These are phyloP conservation scores for Fukomys damarensis DNA, from an alignment of 2,113 vertebrate species.

Conservation along the genomic window DNA sequence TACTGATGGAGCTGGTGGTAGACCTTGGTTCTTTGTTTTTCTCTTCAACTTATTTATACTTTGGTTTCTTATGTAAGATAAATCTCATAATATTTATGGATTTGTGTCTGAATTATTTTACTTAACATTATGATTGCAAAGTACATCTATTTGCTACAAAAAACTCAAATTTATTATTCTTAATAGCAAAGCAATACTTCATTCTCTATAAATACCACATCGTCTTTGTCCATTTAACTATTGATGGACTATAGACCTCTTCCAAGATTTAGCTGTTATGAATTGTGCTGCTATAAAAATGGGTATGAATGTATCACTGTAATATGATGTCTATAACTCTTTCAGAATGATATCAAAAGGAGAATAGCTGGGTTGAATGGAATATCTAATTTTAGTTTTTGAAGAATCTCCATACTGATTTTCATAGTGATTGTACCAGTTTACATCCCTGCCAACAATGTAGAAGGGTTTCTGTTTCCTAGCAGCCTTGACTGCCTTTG, in stretches of 20 bases:
- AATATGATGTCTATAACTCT: background rate
- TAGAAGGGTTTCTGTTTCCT: background rate
- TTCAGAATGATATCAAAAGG: background rate
- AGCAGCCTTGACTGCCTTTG: background rate
- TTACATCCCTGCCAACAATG: background rate
- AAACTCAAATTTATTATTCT: background rate
- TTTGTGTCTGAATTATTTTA: background rate
- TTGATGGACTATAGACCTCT: background rate
- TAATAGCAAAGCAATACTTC: background rate
- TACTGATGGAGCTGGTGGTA: background rate
- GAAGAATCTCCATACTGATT: background rate
- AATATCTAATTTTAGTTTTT: background rate
- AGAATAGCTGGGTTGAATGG: background rate
- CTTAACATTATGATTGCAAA: background rate
- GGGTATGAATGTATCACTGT: background rate
- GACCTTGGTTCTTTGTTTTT: background rate
- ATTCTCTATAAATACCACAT: background rate
- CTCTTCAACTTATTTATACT: background rate
- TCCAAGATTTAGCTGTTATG: background rate
- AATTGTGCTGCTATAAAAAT: background rate
- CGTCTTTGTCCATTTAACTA: background rate
- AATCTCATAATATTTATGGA: background rate
- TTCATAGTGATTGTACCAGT: background rate
- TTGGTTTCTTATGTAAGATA: background rate
- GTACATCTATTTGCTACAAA: background rate